Evolutionary conservation across 2,888 invertebrate genomes (phyloP).

Genomic region (Digitonthophagus gazella): DNA sequence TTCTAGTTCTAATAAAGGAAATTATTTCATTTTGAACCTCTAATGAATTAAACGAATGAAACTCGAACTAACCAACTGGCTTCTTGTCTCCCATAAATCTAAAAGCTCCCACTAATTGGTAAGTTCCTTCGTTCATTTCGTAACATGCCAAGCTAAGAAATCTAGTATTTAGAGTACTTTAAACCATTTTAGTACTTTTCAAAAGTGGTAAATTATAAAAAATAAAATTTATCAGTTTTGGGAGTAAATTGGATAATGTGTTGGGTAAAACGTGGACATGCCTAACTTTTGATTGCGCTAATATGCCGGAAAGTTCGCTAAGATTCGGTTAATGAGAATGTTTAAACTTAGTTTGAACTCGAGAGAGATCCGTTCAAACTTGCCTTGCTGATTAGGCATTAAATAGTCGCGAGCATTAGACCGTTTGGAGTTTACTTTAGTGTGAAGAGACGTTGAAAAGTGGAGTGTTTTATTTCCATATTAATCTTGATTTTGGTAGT

Average conservation of each 20-base stretch:
- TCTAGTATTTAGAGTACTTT: too few species aligned
- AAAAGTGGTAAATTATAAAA: too few species aligned
- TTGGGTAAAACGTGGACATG: too few species aligned
- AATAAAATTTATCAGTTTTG: too few species aligned
- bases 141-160: constrained; percentile 19
- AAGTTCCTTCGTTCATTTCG: constrained; percentile 17
- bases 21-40: not conserved
- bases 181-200: too few species aligned
- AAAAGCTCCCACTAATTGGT: constrained; percentile 29
- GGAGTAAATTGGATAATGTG: too few species aligned
- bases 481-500: not conserved
- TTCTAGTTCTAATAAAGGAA: not conserved
- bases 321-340: constrained; percentile 7
- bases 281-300: constrained; percentile 1
- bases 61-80: constrained; percentile 26
- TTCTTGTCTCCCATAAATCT: constrained; percentile 29
- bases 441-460: not conserved
- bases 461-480: not conserved
- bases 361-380: constrained; percentile 4
- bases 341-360: constrained; percentile 7
- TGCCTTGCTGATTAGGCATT: constrained; percentile 13
- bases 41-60: not conserved
- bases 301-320: not conserved
- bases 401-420: constrained; percentile 1
- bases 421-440: constrained; percentile 3